These are phyloP conservation scores for Amphipyra berbera DNA, from an alignment of 2,888 invertebrate genomes.

Conservation along the genomic window DNA sequence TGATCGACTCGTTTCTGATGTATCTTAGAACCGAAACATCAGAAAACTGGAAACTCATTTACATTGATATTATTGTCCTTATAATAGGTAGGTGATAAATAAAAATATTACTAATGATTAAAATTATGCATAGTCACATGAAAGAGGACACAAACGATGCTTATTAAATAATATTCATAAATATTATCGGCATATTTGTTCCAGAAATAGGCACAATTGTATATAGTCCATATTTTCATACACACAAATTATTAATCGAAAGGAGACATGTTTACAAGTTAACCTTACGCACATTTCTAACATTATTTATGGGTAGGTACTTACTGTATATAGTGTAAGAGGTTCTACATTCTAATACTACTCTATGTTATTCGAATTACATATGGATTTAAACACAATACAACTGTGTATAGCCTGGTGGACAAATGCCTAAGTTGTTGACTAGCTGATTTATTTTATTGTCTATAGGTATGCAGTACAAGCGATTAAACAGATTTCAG, in stretches of 20 bases:
- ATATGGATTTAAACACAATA: conserved; percentile 50
- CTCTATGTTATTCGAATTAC: conserved; percentile 49
- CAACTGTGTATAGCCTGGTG: conserved; percentile 57
- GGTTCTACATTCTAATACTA: conserved; percentile 45
- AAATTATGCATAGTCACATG: conserved; percentile 82
- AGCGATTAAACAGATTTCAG: conserved; percentile 58
- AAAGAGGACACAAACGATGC: conserved; percentile 69
- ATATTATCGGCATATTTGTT: conserved; percentile 65
- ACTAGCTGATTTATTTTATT: conserved; percentile 73
- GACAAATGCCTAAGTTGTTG: conserved; percentile 72
- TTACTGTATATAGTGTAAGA: conserved; percentile 47
- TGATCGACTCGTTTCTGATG: conserved; percentile 71
- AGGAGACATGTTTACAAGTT: conserved; percentile 44
- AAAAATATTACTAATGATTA: conserved; percentile 71
- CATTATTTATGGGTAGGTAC: conserved; percentile 38
- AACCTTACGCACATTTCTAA: conserved; percentile 39
- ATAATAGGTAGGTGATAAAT: conserved; percentile 77
- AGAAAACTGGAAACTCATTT: conserved; percentile 67
- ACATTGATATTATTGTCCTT: conserved; percentile 70
- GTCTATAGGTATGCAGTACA: conserved; percentile 59
- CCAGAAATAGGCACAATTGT: conserved; percentile 62
- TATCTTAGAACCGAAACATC: conserved; percentile 85
- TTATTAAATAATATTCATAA: conserved; percentile 65
- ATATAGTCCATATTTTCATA: conserved; percentile 62
- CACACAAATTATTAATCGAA: conserved; percentile 58